Evolutionary conservation across 2,888 invertebrate species (phyloP), one percentile per base, ranked within the genome.

Genomic region (Heteromurus nitidus): DNA sequence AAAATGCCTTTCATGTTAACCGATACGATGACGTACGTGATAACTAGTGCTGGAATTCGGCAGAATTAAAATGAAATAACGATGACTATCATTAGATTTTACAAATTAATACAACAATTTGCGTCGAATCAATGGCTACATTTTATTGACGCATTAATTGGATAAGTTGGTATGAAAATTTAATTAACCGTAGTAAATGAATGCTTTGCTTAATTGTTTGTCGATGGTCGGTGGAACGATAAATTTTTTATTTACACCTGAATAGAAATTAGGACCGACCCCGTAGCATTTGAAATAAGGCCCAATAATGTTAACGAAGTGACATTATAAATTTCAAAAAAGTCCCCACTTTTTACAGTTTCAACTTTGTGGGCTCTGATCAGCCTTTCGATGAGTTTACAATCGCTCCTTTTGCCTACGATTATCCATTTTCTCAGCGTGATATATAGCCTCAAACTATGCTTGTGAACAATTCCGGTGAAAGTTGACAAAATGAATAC

Each of bases 261-360:
- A 36, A 36, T 36, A 13, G 5, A 36, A 13, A 36, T 36, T 13
- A 50, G 20, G 20, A 50, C 50, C 2, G 50, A 50, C 5, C 20
- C 50, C 2, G 50, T 2, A 3, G 62, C 26, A 47, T 73, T 62
- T 0, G 73, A 60, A 1, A 73, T 0, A 5, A 73, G 11, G 0
- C 30, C 73, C 22, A 73, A 44, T 1, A 73, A 28, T 0, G 73
- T 73, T 3, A 73, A 30, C 7, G 28, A 62, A 0, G 73, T 73
- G 3, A 47, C 47, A 2, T 31, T 20, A 7, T 22, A 20, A 50
- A 73, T 73, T 11, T 30, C 31, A 31, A 62, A 73, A 22, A 47
- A 73, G 0, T 26, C 30, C 20, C 73, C 73, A 47, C 73, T 73
- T 22, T 28, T 62, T 3, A 73, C 50, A 1, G 30, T 42, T 9